Base-by-base conservation (phyloP, 2,888 invertebrate species). In the Maniola hyperantus region DNA sequence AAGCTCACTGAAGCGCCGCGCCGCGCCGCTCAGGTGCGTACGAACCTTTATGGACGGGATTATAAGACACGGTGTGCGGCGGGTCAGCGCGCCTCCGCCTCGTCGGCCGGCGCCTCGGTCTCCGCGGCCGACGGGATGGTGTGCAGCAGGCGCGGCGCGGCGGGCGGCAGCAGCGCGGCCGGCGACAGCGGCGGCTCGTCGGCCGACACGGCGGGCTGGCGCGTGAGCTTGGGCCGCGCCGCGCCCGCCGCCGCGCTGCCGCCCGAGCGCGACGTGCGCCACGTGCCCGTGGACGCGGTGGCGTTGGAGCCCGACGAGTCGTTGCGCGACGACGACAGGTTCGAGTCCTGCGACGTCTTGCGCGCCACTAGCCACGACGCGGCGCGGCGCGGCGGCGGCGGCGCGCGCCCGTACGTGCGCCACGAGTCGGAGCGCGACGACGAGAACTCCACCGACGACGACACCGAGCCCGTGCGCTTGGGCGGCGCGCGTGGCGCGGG, bases 291-390 rank as follows among this genome's bases (percentile, higher is more conserved):
- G 78, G 97, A 97, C 34, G 97, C 97, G 1, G 97, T 97, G 18
- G 97, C 97, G 33, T 95, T 96, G 6, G 97, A 97, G 1, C 97
- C 97, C 0, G 97, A 97, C 13, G 97, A 98, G 86, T 98, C 98
- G 87, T 98, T 98, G 62, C 98, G 93, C 26, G 97, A 97, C 77
- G 96, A 97, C 57, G 97, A 97, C 73, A 98, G 89, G 87, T 97
- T 98, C 6, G 98, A 98, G 83, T 98, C 98, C 84, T 98, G 97
- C 11, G 97, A 97, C 0, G 97, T 97, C 88, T 98, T 98, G 63
- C 97, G 93, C n/a, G 97, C 97, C 34, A 97, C 96, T 69, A 97
- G 91, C 97, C 97, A 97, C 0, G 97, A 97, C 0, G 97, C 96
- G 58, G 97, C 96, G 73, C 97, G 93, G 64, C 97, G 93, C 79